These are phyloP conservation scores for Odontamblyopus lacepedii DNA, from an alignment of 2,797 vertebrate genomes.

Conservation along the genomic window DNA sequence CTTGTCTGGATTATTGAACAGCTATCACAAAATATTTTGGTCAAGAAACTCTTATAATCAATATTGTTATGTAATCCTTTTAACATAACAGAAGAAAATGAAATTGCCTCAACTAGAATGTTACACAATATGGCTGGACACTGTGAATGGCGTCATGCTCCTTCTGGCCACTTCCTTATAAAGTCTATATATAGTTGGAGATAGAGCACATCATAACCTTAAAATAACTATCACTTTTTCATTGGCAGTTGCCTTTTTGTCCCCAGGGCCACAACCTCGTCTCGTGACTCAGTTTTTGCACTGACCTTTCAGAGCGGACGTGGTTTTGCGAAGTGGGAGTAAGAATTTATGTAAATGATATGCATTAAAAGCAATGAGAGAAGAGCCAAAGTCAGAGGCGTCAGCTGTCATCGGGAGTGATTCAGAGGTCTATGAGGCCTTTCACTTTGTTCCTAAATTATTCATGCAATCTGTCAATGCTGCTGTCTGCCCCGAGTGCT, in stretches of 20 bases:
- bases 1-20: too few relatives aligned
- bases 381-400: slow-evolving; percentile 58
- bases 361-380: slow-evolving; percentile 74
- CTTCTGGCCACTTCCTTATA: too few relatives aligned
- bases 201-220: neutral
- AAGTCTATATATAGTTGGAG: too few relatives aligned
- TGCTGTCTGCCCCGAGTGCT: slow-evolving; percentile 65
- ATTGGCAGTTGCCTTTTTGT: neutral
- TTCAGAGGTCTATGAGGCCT: slow-evolving; percentile 75
- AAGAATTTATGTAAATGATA: slow-evolving; percentile 76
- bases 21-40: too few relatives aligned
- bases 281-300: slow-evolving; percentile 20
- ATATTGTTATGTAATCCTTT: too few relatives aligned
- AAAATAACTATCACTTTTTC: slow-evolving; percentile 1
- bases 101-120: too few relatives aligned
- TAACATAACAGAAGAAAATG: too few relatives aligned
- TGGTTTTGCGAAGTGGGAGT: slow-evolving; percentile 36
- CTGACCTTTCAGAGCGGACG: slow-evolving; percentile 36
- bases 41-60: too few relatives aligned
- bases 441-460: slow-evolving; percentile 78
- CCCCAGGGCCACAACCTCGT: slow-evolving; percentile 10
- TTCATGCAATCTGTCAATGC: slow-evolving; percentile 78
- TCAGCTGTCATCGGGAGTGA: slow-evolving; percentile 73
- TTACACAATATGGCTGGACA: too few relatives aligned
- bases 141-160: too few relatives aligned